Conservation (phyloP, 2,113 vertebrate genomes). For the Neolamprologus fasciatus region DNA sequence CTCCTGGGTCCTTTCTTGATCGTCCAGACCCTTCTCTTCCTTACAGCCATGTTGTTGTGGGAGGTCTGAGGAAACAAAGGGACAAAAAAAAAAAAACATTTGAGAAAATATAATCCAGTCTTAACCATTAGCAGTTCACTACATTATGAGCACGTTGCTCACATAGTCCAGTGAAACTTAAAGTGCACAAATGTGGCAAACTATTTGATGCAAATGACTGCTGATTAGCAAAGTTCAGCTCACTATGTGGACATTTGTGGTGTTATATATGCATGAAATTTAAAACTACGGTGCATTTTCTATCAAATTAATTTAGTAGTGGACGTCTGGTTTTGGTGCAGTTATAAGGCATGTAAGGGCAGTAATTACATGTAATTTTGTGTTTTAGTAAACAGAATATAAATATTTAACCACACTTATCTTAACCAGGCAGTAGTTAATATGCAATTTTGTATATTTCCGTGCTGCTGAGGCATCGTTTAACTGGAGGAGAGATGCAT, state of each 20-base stretch:
- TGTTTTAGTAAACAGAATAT: neutral
- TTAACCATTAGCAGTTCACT: neutral
- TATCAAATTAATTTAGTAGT: neutral
- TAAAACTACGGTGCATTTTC: neutral
- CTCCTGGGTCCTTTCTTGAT: neutral
- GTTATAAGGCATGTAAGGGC: neutral
- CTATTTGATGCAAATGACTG: neutral
- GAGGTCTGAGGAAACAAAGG: neutral
- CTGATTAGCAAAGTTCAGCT: neutral
- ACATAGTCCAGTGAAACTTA: neutral
- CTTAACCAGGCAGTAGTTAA: neutral
- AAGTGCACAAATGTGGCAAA: neutral
- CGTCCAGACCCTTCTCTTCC: neutral
- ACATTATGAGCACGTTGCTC: neutral
- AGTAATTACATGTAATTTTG: too few species aligned
- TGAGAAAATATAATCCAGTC: neutral
- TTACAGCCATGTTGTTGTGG: neutral
- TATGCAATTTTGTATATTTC: neutral
- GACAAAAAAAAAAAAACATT: fast-evolving
- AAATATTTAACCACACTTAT: neutral
- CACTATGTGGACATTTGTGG: neutral
- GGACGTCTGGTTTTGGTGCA: neutral
- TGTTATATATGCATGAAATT: neutral
- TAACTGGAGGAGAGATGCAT: fast-evolving
- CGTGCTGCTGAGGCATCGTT: neutral